Conservation (phyloP, 2,113 vertebrate species). For the Aramus guarauna region DNA sequence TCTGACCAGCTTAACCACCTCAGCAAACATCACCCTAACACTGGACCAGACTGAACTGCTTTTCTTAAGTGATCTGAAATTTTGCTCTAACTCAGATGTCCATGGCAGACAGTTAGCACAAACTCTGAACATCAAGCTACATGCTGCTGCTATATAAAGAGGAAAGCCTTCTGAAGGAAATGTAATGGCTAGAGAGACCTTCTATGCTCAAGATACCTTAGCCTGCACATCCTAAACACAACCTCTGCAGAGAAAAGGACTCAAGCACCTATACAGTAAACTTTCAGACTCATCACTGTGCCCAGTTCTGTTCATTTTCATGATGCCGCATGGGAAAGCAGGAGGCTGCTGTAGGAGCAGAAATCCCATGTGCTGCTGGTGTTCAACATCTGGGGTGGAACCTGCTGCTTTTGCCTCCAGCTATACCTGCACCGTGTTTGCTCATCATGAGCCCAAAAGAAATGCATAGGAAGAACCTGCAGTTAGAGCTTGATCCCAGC, state of each 20-base stretch:
- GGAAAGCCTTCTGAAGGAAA: neutral
- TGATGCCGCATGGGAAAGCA: neutral
- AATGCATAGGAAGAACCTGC: neutral
- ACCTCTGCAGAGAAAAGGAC: neutral
- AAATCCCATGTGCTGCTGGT: fast-evolving
- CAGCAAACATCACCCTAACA: neutral
- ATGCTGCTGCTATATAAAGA: neutral
- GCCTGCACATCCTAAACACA: neutral
- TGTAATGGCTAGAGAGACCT: neutral
- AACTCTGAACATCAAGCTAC: neutral
- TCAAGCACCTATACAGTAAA: neutral
- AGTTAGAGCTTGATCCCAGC: neutral
- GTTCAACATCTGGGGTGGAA: fast-evolving
- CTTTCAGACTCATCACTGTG: neutral
- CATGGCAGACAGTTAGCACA: neutral
- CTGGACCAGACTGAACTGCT: neutral
- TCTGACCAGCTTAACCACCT: neutral
- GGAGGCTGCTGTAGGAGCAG: neutral
- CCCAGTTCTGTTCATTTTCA: neutral
- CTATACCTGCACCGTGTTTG: neutral
- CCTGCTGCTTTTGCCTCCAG: neutral
- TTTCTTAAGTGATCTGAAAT: neutral
- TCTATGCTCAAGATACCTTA: neutral
- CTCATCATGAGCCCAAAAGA: neutral
- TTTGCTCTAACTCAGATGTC: neutral